These are phyloP conservation scores for Chloropsis cyanopogon DNA, from an alignment of 2,113 vertebrate species.

Conservation along the genomic window DNA sequence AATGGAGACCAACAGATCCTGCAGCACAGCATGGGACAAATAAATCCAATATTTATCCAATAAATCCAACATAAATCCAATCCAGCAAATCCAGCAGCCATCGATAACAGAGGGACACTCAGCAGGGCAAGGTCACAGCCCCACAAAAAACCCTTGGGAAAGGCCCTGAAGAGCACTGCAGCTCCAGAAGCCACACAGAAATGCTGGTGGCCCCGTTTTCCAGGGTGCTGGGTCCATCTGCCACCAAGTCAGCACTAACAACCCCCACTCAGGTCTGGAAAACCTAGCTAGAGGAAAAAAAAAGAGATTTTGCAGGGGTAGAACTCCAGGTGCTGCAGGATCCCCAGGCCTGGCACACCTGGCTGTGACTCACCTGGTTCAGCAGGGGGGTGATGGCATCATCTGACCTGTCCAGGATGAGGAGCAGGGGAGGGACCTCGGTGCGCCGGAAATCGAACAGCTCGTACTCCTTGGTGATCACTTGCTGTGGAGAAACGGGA, in stretches of 20 bases:
- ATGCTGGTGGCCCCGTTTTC: accelerated
- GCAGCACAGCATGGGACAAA: not conserved
- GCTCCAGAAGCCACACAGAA: not conserved
- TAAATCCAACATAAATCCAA: not conserved
- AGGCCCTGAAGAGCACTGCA: not conserved
- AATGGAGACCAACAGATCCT: not conserved
- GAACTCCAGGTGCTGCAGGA: not conserved
- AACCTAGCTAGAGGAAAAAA: not conserved
- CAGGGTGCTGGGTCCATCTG: not conserved
- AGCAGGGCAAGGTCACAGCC: not conserved
- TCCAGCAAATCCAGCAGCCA: not conserved
- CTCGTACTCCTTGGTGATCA: constrained; percentile 96
- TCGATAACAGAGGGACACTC: not conserved
- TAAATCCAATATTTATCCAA: not conserved
- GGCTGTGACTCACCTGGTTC: constrained; percentile 71
- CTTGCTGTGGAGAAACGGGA: constrained; percentile 78
- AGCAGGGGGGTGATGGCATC: constrained; percentile 90
- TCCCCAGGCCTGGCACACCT: not conserved
- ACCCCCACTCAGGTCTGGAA: not conserved
- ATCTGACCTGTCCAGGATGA: constrained; percentile 90
- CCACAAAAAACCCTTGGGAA: no score
- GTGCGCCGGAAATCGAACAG: constrained; percentile 96
- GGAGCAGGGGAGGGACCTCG: constrained; percentile 89
- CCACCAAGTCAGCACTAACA: not conserved
- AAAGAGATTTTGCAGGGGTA: not conserved